A percentile compares a stretch with the other conserved stretches of the same genome.
Evolutionary conservation across 1,140 invertebrate genomes (phyloP).

Genomic region (Solenopsis invicta): DNA sequence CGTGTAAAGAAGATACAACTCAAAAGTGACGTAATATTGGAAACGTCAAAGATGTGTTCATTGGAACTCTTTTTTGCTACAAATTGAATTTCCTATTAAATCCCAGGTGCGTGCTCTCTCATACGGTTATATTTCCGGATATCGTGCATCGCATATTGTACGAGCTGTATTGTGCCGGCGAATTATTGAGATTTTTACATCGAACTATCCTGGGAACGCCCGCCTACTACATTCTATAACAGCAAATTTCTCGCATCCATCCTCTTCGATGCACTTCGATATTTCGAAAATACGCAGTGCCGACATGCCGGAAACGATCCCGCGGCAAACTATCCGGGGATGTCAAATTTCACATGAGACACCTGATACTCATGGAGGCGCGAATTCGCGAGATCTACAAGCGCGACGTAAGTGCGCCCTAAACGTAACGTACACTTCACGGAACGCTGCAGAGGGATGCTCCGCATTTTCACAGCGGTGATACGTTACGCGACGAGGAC

Average conservation of each 20-base stretch:
- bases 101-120: conserved; percentile 12
- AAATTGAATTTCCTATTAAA: conserved; percentile 47
- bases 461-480: neutral
- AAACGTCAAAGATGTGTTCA: conserved; percentile 4
- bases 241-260: conserved; percentile 54
- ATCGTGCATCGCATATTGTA: conserved; percentile 19
- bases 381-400: conserved; percentile 51
- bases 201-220: conserved; percentile 58
- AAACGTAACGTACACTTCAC: conserved; percentile 21
- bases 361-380: conserved; percentile 42
- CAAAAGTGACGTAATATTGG: neutral
- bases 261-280: conserved; percentile 32
- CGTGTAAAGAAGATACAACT: neutral
- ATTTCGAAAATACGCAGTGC: conserved; percentile 59
- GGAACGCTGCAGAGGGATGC: neutral
- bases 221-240: conserved; percentile 43
- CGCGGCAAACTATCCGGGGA: conserved; percentile 42
- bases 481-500: conserved; percentile 54
- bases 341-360: conserved; percentile 53
- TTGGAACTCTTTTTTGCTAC: conserved; percentile 13
- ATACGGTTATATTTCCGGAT: conserved; percentile 40
- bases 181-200: conserved; percentile 65
- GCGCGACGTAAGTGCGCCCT: conserved; percentile 31
- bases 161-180: conserved; percentile 12
- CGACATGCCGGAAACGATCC: conserved; percentile 43